Base-by-base conservation (phyloP, 1,140 invertebrate genomes). In the Heterodera carotae region DNA sequence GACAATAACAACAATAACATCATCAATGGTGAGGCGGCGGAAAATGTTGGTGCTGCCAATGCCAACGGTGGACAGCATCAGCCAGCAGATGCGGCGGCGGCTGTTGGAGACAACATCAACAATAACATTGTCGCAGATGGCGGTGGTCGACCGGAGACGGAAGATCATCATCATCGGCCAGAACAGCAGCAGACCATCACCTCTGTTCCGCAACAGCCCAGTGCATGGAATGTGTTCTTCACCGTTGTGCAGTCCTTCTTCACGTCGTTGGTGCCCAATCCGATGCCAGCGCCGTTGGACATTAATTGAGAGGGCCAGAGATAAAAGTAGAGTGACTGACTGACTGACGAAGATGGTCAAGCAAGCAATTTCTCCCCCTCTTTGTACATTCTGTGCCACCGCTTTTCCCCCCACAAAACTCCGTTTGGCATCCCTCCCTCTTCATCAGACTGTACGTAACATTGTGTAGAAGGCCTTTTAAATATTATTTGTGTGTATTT, bases 241-340 rank as follows among this genome's bases (percentile, higher is more conserved):
- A 66, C 62, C 0, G 62, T 66, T 27, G 62, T 74, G 31, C 72
- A 74, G 72, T 59, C 72, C 31, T 74, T 74, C 56, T 74, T 74
- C 25, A 74, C 72, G 18, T 74, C 72, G 33, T 62, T 74, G 64
- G 59, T 74, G 36, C 72, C 72, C 15, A 64, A 74, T 6, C 62
- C 62, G 33, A 62, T 43, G 36, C 72, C 59, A 4, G 72, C 72
- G 64, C 72, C 72, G 6, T 66, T 74, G 56, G 72, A 74, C 27
- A 56, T 74, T 36, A 74, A 74, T 74, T 73, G 53, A 31, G 39
- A 43, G 7, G 39, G n/a, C n/a, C n/a, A n/a, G 39, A 43, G 39
- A 10, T 43, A 12, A 10, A 2, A 43, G 15, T 12, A 10, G 39
- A 43, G 7, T 43, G 39, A n/a, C 39, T 43, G 15, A 7, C 15